Conservation (phyloP, 2,113 vertebrate species). For the Tympanuchus pallidicinctus region DNA sequence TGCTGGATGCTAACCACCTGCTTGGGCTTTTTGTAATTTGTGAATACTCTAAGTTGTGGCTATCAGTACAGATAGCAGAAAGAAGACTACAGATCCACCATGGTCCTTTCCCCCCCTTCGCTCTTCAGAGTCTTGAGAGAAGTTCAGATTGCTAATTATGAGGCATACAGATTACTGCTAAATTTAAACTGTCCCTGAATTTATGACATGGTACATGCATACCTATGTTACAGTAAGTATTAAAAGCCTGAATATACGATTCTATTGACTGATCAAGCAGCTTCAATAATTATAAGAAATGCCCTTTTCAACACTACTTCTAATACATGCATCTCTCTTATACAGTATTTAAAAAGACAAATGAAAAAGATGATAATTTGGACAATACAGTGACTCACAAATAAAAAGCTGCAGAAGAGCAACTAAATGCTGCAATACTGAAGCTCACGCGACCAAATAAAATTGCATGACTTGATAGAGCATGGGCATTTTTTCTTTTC, state of each 20-base stretch:
- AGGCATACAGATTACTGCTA: not conserved
- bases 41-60: not conserved
- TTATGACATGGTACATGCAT: not conserved
- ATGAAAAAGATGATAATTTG: rapidly evolving
- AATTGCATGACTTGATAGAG: not conserved
- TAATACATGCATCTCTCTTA: not conserved
- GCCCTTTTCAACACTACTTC: not conserved
- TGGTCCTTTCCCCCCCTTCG: not conserved
- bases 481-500: not conserved
- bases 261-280: not conserved
- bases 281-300: not conserved
- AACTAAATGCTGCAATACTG: not conserved
- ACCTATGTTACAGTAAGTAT: not conserved
- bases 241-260: not conserved
- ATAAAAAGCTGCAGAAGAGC: not conserved
- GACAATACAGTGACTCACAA: not conserved
- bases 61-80: not conserved
- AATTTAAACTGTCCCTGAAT: not conserved
- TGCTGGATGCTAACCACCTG: not conserved
- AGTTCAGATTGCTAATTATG: not conserved
- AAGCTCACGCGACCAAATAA: not conserved
- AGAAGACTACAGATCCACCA: not conserved
- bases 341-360: not conserved
- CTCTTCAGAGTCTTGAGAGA: not conserved
- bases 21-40: not conserved